Conservation (phyloP, 1,140 invertebrate genomes). For the Druon quercuslanigerum region DNA sequence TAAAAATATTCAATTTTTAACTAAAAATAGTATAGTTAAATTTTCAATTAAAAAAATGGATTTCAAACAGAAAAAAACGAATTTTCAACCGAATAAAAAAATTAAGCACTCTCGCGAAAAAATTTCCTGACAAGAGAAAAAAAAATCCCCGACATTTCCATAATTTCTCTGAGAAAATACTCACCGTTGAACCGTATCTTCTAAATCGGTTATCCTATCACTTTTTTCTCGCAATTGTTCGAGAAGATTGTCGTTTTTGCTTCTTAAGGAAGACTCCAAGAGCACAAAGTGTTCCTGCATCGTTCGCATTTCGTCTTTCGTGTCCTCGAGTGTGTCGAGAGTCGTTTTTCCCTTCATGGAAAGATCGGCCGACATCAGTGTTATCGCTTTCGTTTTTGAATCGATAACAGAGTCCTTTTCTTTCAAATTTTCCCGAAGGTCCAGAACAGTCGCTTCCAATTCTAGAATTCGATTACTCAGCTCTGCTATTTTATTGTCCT, state of each 20-base stretch:
- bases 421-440: slow-evolving; percentile 86
- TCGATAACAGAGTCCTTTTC: slow-evolving; percentile 92
- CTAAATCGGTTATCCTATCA: slow-evolving; percentile 72
- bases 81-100: too few species aligned
- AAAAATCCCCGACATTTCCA: too few species aligned
- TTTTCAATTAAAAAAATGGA: too few species aligned
- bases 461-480: slow-evolving; percentile 77
- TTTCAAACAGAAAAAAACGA: too few species aligned
- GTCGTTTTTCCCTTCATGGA: slow-evolving; percentile 84
- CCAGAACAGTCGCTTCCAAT: slow-evolving; percentile 81
- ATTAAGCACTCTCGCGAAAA: too few species aligned
- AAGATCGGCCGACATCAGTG: slow-evolving; percentile 85
- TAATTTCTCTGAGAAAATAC: slow-evolving; percentile 17
- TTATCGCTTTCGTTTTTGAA: slow-evolving; percentile 87
- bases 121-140: too few species aligned
- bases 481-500: slow-evolving; percentile 74
- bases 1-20: too few species aligned
- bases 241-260: slow-evolving; percentile 77
- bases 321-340: slow-evolving; percentile 84
- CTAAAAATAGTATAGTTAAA: too few species aligned
- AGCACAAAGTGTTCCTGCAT: slow-evolving; percentile 87
- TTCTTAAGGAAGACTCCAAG: slow-evolving; percentile 83
- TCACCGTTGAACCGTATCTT: slow-evolving; percentile 66
- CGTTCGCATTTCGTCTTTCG: slow-evolving; percentile 85
- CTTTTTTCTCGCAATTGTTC: slow-evolving; percentile 78